Evolutionary conservation across 2,113 vertebrate genomes (phyloP).

Genomic region (Salvator merianae): DNA sequence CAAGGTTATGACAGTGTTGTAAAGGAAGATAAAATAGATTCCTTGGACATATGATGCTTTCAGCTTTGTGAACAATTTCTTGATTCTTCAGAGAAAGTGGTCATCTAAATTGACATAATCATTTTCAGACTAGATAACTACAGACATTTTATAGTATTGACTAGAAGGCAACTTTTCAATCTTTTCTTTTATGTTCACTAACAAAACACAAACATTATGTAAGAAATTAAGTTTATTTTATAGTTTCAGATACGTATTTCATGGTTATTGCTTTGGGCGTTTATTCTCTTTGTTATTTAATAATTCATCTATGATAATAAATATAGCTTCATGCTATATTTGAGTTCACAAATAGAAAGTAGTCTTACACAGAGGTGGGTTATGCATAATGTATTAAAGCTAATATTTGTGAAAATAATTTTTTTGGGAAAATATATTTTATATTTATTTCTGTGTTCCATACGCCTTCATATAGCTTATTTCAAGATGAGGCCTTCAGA

Average conservation of each 20-base stretch:
- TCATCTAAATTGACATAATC: conserved; percentile 45
- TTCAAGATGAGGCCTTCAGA: too few species aligned
- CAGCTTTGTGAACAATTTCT: conserved; percentile 44
- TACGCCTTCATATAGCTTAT: too few species aligned
- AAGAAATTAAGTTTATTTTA: conserved; percentile 40
- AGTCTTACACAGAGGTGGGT: neutral
- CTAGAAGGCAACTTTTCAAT: conserved; percentile 47
- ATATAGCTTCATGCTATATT: neutral
- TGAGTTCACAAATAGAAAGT: neutral
- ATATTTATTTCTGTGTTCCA: too few species aligned
- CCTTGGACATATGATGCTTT: neutral
- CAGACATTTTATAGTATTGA: conserved; percentile 18
- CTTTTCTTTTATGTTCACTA: conserved; percentile 46
- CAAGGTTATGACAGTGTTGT: neutral
- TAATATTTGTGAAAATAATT: neutral
- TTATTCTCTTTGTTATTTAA: conserved; percentile 1
- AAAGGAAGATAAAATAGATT: conserved; percentile 27
- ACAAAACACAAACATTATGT: conserved; percentile 53
- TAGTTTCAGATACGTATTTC: conserved; percentile 15
- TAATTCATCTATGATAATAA: conserved; percentile 14
- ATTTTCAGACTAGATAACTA: conserved; percentile 57
- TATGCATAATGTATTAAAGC: neutral
- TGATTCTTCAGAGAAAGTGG: conserved; percentile 40
- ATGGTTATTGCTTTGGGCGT: conserved; percentile 17
- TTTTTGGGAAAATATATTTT: too few species aligned